These are phyloP conservation scores for Mungos mungo DNA, from an alignment of 2,113 vertebrate species.

Conservation along the genomic window DNA sequence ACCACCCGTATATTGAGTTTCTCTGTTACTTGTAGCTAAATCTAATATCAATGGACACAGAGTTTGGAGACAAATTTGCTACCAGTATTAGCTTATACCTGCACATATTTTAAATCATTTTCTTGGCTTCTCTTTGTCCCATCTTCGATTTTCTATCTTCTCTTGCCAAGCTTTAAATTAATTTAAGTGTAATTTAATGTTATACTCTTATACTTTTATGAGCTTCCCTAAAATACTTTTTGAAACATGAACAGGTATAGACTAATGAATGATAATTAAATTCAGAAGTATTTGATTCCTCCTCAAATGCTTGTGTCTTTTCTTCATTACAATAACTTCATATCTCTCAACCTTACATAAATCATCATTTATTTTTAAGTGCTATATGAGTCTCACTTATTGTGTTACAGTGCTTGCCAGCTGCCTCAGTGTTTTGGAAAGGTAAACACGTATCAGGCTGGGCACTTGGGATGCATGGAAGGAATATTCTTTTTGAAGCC, in stretches of 20 bases:
- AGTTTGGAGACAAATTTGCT: neutral
- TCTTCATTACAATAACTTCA: slow-evolving; percentile 6
- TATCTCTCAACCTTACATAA: slow-evolving; percentile 3
- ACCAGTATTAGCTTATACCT: neutral
- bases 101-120: slow-evolving; percentile 29
- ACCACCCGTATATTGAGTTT: neutral
- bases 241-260: slow-evolving; percentile 42
- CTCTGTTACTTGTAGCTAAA: neutral
- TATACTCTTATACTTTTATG: neutral
- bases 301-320: neutral
- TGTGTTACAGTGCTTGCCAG: neutral
- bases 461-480: neutral
- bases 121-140: slow-evolving; percentile 5
- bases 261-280: slow-evolving; percentile 46
- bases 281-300: neutral
- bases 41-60: slow-evolving; percentile 26
- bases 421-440: neutral
- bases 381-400: neutral
- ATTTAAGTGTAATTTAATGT: slow-evolving; percentile 46
- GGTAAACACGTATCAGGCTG: neutral
- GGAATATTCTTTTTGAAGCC: neutral
- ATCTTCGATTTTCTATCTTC: slow-evolving; percentile 56
- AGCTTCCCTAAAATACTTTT: slow-evolving; percentile 43
- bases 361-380: neutral
- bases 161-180: slow-evolving; percentile 58